Conservation (phyloP, 2,888 invertebrate species). For the Andrena fulva region DNA sequence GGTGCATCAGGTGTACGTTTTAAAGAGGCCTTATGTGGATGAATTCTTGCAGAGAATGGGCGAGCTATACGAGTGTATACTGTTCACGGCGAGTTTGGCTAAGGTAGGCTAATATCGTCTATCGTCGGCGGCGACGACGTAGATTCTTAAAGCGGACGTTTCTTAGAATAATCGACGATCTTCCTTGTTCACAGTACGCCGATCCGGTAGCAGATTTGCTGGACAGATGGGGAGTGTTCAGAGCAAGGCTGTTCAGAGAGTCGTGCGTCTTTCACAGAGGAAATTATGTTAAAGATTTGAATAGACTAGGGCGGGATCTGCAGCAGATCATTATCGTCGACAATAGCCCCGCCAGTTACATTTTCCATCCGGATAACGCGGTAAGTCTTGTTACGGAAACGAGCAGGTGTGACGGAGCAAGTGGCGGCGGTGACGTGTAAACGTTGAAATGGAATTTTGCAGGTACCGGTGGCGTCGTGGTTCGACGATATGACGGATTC, state of each 20-base stretch:
- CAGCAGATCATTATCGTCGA: slow-evolving; percentile 99
- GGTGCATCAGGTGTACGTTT: slow-evolving; percentile 99
- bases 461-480: slow-evolving; percentile 99
- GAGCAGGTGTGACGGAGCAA: neutral
- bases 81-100: slow-evolving; percentile 99
- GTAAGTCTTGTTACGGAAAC: slow-evolving; percentile 88
- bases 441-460: slow-evolving; percentile 26
- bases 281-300: slow-evolving; percentile 99
- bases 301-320: slow-evolving; percentile 98
- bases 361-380: slow-evolving; percentile 99
- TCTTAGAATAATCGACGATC: neutral
- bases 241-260: slow-evolving; percentile 98
- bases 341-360: slow-evolving; percentile 99
- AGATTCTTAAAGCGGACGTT: neutral
- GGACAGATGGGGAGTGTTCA: slow-evolving; percentile 98
- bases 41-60: slow-evolving; percentile 99
- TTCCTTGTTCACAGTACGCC: slow-evolving; percentile 90
- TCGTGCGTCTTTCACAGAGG: slow-evolving; percentile 99
- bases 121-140: neutral
- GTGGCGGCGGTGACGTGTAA: neutral
- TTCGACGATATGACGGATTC: slow-evolving; percentile 99
- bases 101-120: slow-evolving; percentile 87
- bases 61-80: slow-evolving; percentile 98
- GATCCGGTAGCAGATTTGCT: slow-evolving; percentile 99
- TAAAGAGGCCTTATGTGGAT: slow-evolving; percentile 99